These are phyloP conservation scores for Sarcophaga variegata DNA, from an alignment of 2,888 invertebrate species.

Conservation along the genomic window DNA sequence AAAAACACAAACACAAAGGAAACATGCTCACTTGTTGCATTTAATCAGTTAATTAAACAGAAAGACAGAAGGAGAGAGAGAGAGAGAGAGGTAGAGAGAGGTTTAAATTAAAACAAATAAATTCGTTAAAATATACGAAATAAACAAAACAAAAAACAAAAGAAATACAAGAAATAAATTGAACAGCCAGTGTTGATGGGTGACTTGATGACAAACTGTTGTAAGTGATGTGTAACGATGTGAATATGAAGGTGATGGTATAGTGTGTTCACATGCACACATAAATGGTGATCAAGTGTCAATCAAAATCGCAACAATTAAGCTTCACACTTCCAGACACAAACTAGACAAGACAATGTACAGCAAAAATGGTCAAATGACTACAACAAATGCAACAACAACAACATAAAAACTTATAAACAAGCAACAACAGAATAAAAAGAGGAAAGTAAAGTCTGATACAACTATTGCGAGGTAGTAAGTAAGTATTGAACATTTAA, in stretches of 20 bases:
- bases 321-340: constrained; percentile 69
- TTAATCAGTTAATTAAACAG: constrained; percentile 60
- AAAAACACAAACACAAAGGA: constrained; percentile 15
- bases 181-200: constrained; percentile 52
- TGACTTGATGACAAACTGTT: constrained; percentile 67
- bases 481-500: not conserved
- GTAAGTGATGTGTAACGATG: not conserved
- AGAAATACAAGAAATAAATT: constrained; percentile 20
- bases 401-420: not conserved
- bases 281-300: constrained; percentile 69
- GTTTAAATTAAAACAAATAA: not conserved
- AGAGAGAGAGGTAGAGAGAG: constrained; percentile 9
- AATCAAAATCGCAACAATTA: constrained; percentile 70
- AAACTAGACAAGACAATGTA: constrained; percentile 54
- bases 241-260: constrained; percentile 58
- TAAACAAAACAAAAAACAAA: constrained; percentile 20
- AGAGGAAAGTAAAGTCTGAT: constrained; percentile 24
- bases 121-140: not conserved
- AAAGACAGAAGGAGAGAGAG: not conserved
- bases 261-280: constrained; percentile 44
- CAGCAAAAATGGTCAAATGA: constrained; percentile 21
- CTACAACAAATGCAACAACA: not conserved
- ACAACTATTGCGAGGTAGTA: constrained; percentile 5
- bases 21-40: constrained; percentile 35
- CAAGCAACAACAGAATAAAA: constrained; percentile 27